A percentile compares a stretch with the other conserved stretches of the same genome.
Conservation (phyloP, 2,113 vertebrate genomes). For the Morone saxatilis region DNA sequence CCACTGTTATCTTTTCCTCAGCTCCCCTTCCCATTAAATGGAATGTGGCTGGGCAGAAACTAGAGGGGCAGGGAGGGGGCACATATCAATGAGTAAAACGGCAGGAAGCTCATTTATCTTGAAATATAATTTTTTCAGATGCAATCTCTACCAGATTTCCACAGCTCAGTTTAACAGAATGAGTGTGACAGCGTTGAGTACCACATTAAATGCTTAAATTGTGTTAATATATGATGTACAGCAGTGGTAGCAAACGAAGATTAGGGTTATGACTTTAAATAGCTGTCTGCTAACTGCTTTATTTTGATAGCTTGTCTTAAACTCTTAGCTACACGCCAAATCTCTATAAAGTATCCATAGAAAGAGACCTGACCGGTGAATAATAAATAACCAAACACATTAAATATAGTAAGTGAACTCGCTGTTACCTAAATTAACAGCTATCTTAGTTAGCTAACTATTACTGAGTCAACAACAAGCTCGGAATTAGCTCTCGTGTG, state of each 20-base stretch:
- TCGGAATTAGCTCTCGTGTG: neutral
- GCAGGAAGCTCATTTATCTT: neutral
- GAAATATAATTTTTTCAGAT: neutral
- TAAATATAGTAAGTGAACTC: neutral
- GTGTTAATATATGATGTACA: neutral
- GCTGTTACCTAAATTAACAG: neutral
- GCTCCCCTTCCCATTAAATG: slow-evolving; percentile 28
- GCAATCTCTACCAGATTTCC: neutral
- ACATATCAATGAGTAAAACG: neutral
- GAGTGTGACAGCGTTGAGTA: neutral
- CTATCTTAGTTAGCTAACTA: neutral
- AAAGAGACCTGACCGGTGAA: neutral
- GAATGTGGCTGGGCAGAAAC: slow-evolving; percentile 50
- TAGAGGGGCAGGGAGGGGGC: neutral
- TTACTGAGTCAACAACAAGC: neutral
- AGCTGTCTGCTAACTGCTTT: neutral
- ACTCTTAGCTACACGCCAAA: neutral
- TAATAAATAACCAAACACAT: neutral
- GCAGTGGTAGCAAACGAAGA: neutral
- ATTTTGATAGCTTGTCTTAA: neutral
- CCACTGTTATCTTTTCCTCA: neutral
- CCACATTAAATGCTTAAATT: neutral
- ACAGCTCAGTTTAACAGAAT: too few relatives aligned
- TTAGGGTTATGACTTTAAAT: neutral
- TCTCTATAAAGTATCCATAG: neutral